Base-by-base conservation (phyloP, 1,140 invertebrate species). In the Drosophila tsacasi region DNA sequence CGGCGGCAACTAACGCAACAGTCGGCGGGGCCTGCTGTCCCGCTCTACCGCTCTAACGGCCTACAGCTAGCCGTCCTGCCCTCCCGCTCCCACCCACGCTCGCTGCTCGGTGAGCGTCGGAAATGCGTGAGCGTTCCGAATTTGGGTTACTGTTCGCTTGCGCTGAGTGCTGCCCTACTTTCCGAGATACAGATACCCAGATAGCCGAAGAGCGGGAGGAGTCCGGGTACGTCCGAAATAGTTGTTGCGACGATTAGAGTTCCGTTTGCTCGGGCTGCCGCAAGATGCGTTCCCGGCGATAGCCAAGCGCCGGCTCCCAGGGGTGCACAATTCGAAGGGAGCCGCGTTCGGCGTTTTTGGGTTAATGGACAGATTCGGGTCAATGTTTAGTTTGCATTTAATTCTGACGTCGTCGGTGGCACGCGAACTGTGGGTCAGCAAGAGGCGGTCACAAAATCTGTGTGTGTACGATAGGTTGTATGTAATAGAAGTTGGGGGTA, bases 321-420 rank as follows among this genome's bases (percentile, higher is more conserved):
- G 66, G 62, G 49, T 64, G 69, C 76, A 66, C 71, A 79, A 57
- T 84, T 76, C 72, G 69, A 67, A 76, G n/a, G 76, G 42, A 63
- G 21, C 54, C 66, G 67, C 52, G 52, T 58, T 52, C 50, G 72
- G 54, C 46, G 69, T 83, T 85, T 83, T 85, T 83, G 59, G 84
- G 77, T 78, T 78, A 83, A 89, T 83, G 80, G 80, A 81, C 77
- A 89, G 64, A 87, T 83, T 84, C 76, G 65, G 80, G 84, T 83
- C 81, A 87, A 86, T 86, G 83, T 82, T 86, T 86, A 76, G 83
- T 82, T 82, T 79, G 79, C 83, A 86, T 79, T 86, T 86, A 35
- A 54, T 65, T 54, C 37, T 27, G 60, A 32, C 46, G 25, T 37
- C 25, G 17, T 23, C 27, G 21, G 23, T 50, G 54, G 54, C 35